Percentiles rank a stretch among this genome's conserved stretches.
These are phyloP conservation scores for Synanthedon formicaeformis DNA, from an alignment of 2,888 invertebrate genomes.

Conservation along the genomic window DNA sequence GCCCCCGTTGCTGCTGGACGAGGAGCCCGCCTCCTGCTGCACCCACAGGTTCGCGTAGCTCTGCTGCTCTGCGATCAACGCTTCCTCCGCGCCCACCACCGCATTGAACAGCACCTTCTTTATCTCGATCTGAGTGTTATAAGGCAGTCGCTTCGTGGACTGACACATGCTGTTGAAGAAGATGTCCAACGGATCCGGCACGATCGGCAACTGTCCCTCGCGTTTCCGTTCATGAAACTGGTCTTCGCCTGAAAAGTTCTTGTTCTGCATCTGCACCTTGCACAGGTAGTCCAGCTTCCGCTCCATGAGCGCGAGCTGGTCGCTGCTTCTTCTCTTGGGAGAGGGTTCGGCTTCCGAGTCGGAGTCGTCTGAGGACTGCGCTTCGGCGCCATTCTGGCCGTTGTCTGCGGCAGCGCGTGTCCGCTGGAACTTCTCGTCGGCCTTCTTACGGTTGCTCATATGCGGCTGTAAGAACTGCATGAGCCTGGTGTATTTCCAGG, in stretches of 20 bases:
- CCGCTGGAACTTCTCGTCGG: slow-evolving; percentile 21
- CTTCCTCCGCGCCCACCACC: slow-evolving; percentile 53
- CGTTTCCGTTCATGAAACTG: slow-evolving; percentile 13
- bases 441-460: slow-evolving; percentile 54
- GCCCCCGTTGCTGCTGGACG: slow-evolving; percentile 34
- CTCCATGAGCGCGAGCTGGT: slow-evolving; percentile 34
- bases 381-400: slow-evolving; percentile 23
- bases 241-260: slow-evolving; percentile 18
- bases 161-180: slow-evolving; percentile 65
- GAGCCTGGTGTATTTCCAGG: slow-evolving; percentile 55
- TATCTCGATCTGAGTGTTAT: slow-evolving; percentile 50
- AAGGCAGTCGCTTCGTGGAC: slow-evolving; percentile 53
- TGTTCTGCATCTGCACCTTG: slow-evolving; percentile 17
- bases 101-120: slow-evolving; percentile 49
- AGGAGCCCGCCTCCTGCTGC: slow-evolving; percentile 28
- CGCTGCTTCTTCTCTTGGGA: slow-evolving; percentile 26
- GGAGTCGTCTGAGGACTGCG: slow-evolving; percentile 19
- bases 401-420: slow-evolving; percentile 10
- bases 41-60: slow-evolving; percentile 55
- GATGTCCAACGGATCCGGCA: slow-evolving; percentile 45
- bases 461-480: slow-evolving; percentile 64
- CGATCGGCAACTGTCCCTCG: slow-evolving; percentile 9
- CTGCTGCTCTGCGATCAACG: slow-evolving; percentile 51
- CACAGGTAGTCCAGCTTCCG: slow-evolving; percentile 44
- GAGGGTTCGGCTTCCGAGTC: slow-evolving; percentile 23